Evolutionary conservation across 2,888 invertebrate species (phyloP), one percentile per base, ranked within the genome.

Genomic region (Phengaris alcon): DNA sequence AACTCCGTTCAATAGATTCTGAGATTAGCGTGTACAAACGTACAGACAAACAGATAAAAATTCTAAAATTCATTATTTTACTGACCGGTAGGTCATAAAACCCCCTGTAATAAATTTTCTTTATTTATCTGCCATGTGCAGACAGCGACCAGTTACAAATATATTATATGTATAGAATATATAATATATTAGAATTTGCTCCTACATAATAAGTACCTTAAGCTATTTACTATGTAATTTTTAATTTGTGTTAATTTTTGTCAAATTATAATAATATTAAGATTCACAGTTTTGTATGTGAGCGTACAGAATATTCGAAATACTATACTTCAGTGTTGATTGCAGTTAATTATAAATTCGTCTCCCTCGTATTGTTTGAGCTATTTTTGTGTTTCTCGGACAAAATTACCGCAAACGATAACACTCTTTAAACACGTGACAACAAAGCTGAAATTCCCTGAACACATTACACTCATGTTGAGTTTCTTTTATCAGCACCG

Each of bases 271-370:
- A 22, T 22, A 22, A 22, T 22, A 22, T 22, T 22, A 22, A 44
- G 55, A 13, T 54, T 54, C 4, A 59, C 59, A 59, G 5, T 59
- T 52, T 83, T 87, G 79, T 76, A 57, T 79, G 70, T 80, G 81
- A 87, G 80, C 85, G 88, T 91, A 87, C 88, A 78, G 80, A 86
- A 89, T 90, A 85, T 87, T 85, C 84, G 93, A 92, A 93, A 93
- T 93, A 90, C 91, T 90, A 93, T 93, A 90, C 90, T 90, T 90
- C 90, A 91, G 92, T 90, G 91, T 92, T 93, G 93, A 93, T 93
- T 92, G 91, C 93, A 93, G 93, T 93, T 93, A 93, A 93, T 93
- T 93, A 93, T 93, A 93, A 90, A 91, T 88, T 85, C 90, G 89
- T 90, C 90, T 84, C 91, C 90, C 90, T 90, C 87, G 87, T 85